These are phyloP conservation scores for Mungos mungo DNA, from an alignment of 2,113 vertebrate genomes.

Conservation along the genomic window DNA sequence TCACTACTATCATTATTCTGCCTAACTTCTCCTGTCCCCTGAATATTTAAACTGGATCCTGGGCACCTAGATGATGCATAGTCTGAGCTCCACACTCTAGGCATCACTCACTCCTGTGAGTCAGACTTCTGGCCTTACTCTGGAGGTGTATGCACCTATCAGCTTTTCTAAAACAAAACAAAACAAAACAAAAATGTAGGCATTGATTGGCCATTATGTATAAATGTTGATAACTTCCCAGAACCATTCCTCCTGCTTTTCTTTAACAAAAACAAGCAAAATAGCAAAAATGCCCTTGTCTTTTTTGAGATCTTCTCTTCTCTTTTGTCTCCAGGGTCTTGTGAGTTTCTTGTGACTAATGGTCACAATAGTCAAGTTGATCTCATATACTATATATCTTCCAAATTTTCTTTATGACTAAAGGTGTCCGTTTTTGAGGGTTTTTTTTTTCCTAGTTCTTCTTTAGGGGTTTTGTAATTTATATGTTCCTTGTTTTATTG, in stretches of 20 bases:
- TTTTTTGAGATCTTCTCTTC: background rate
- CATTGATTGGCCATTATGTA: background rate
- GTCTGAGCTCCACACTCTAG: too few relatives aligned
- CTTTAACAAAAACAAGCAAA: background rate
- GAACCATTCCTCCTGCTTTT: too few relatives aligned
- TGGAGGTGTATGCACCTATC: too few relatives aligned
- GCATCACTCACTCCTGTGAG: fast-evolving
- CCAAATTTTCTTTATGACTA: background rate
- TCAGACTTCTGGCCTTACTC: background rate
- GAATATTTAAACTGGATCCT: background rate
- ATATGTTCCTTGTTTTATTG: background rate
- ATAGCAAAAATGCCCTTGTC: background rate
- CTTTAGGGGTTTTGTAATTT: background rate
- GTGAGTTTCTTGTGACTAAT: background rate
- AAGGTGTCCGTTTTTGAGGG: too few relatives aligned
- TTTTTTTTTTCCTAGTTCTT: background rate
- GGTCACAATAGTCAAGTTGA: background rate
- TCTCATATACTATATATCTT: background rate
- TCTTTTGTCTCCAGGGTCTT: background rate
- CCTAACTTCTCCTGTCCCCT: too few relatives aligned
- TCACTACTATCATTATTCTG: background rate
- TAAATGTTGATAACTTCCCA: background rate
- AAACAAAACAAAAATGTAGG: background rate
- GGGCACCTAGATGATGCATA: background rate
- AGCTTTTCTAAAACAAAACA: background rate